Evolutionary conservation across 2,888 invertebrate species (phyloP).

Genomic region (Gerosis bhagava): DNA sequence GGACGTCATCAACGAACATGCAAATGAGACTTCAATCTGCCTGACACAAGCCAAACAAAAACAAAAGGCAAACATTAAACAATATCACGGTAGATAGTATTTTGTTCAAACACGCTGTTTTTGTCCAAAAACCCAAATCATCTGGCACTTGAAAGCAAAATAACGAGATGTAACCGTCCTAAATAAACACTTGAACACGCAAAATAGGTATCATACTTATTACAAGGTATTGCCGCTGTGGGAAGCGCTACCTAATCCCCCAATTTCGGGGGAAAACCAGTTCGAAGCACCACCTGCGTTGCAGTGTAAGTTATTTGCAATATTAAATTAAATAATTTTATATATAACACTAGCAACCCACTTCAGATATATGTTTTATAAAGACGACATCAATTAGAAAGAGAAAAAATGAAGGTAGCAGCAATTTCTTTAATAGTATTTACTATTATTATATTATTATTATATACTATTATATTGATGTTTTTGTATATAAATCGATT

Average conservation of each 20-base stretch:
- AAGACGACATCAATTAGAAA: too few relatives aligned
- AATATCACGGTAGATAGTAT: conserved; percentile 31
- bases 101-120: conserved; percentile 39
- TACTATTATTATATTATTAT: too few relatives aligned
- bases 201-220: conserved; percentile 39
- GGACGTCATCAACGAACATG: background rate
- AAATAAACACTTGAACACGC: conserved; percentile 40
- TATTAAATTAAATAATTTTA: conserved; percentile 6
- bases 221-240: conserved; percentile 32
- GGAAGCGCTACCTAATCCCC: conserved; percentile 36
- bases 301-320: background rate
- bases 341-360: too few relatives aligned
- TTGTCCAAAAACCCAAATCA: conserved; percentile 34
- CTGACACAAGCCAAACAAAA: background rate
- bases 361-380: too few relatives aligned
- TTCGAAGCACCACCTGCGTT: conserved; percentile 30
- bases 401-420: too few relatives aligned
- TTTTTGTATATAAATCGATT: too few relatives aligned
- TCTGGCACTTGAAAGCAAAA: conserved; percentile 36
- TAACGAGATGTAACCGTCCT: conserved; percentile 37
- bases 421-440: too few relatives aligned
- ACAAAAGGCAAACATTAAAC: conserved; percentile 30
- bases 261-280: conserved; percentile 33
- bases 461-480: too few relatives aligned
- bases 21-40: background rate